These are phyloP conservation scores for Papilio aristodemus DNA, from an alignment of 1,140 invertebrate genomes.

Conservation along the genomic window DNA sequence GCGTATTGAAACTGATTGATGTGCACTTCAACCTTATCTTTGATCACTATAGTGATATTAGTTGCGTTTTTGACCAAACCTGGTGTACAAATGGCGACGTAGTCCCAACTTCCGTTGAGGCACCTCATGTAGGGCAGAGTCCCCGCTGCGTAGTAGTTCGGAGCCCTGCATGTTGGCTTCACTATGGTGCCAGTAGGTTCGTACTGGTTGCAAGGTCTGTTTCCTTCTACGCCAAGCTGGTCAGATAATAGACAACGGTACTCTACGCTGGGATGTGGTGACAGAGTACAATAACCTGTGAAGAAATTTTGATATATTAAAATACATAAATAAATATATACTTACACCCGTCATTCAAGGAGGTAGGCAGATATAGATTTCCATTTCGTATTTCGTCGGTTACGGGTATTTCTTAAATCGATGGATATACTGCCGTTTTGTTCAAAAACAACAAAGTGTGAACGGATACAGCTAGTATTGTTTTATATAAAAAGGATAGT, in stretches of 20 bases:
- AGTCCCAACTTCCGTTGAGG: slow-evolving; percentile 10
- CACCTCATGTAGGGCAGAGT: slow-evolving; percentile 8
- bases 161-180: not conserved
- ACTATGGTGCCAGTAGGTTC: slow-evolving; percentile 3
- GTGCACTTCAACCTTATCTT: slow-evolving; percentile 33
- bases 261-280: slow-evolving; percentile 4
- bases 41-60: slow-evolving; percentile 40
- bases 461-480: no score
- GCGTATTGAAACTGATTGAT: slow-evolving; percentile 26
- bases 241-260: slow-evolving; percentile 4
- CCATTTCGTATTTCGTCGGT: no score
- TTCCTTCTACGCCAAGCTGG: not conserved
- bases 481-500: no score
- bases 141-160: slow-evolving; percentile 10
- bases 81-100: slow-evolving; percentile 10
- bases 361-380: no score
- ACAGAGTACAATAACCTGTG: slow-evolving; percentile 14
- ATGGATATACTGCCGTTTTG: no score
- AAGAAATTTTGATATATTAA: no score
- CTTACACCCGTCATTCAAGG: no score
- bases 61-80: slow-evolving; percentile 42
- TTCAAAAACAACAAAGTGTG: no score
- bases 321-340: no score
- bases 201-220: not conserved
- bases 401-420: no score